Base-by-base conservation (phyloP, 2,797 vertebrate species). In the Octomys mimax region DNA sequence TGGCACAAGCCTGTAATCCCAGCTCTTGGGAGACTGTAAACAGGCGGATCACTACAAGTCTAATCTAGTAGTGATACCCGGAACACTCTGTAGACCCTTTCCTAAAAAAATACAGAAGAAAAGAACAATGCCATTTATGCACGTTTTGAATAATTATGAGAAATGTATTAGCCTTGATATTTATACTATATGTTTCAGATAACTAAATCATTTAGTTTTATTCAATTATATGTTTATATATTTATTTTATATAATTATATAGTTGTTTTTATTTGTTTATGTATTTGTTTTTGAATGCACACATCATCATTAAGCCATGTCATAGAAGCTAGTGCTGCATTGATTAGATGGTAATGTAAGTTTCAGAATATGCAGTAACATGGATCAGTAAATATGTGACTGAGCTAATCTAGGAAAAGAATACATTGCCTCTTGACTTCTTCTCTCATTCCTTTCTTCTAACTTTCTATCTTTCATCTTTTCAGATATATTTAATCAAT, bases 341-440 rank as follows among this genome's bases (percentile, higher is more conserved):
- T 91, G 28, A 54, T 62, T 68, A 94, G 16, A 78, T 39, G 0
- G 3, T 49, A 21, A 3, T 39, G 1, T 78, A 16, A 52, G 6
- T 66, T 96, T 64, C 79, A 88, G 24, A 83, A 91, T 6, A 66
- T 75, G 21, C 3, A n/a, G 26, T 31, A 87, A 1, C 26, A 11
- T 70, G 8, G 0, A 14, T 71, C 46, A 61, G 3, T 84, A 92
- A 81, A 84, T 11, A 39, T 2, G 9, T 61, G 6, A 13, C 52
- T 83, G 28, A 90, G 10, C 36, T 79, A 36, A 64, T 90, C 36
- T 39, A 64, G 90, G 57, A 57, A 93, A 89, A 79, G 33, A 85
- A 61, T 70, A 22, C 13, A 22, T 92, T 68, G 5, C 7, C 64
- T 75, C 49, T n/a, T 90, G n/a, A 14, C 61, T 90, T 16, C 7